Evolutionary conservation across 2,113 vertebrate species (phyloP).

Genomic region (Prionailurus viverrinus): DNA sequence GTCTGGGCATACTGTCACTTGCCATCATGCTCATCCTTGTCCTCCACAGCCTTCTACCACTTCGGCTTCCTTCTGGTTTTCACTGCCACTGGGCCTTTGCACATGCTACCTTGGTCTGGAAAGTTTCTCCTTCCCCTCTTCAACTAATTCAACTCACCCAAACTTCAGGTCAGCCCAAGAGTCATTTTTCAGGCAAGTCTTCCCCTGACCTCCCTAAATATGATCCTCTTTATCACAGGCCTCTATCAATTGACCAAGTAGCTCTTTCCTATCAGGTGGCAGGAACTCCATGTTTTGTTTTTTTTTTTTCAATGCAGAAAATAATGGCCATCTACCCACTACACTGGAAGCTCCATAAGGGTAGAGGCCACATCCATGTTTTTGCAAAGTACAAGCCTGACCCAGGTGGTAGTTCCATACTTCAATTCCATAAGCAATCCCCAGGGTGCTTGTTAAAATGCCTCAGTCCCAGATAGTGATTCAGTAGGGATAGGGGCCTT

Average conservation of each 20-base stretch:
- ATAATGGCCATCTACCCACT: neutral
- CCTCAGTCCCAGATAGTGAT: neutral
- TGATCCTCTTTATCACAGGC: neutral
- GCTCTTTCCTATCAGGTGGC: neutral
- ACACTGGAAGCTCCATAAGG: neutral
- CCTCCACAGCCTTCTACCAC: neutral
- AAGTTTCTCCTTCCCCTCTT: neutral
- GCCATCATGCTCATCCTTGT: too few relatives aligned
- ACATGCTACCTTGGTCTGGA: neutral
- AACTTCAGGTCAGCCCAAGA: neutral
- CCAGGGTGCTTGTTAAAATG: neutral
- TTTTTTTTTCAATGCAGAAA: neutral
- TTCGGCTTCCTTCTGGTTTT: neutral
- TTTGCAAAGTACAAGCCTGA: neutral
- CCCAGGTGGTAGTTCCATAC: neutral
- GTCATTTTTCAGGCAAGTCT: neutral
- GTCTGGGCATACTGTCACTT: neutral
- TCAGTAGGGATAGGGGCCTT: rapidly evolving
- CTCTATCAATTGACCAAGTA: neutral
- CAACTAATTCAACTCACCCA: neutral
- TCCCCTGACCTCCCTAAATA: neutral
- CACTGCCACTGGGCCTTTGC: neutral
- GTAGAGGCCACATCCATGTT: neutral
- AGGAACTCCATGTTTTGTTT: too few relatives aligned
- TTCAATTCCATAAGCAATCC: neutral